Base-by-base conservation (phyloP, 2,888 invertebrate genomes). In the Athetis lepigone region DNA sequence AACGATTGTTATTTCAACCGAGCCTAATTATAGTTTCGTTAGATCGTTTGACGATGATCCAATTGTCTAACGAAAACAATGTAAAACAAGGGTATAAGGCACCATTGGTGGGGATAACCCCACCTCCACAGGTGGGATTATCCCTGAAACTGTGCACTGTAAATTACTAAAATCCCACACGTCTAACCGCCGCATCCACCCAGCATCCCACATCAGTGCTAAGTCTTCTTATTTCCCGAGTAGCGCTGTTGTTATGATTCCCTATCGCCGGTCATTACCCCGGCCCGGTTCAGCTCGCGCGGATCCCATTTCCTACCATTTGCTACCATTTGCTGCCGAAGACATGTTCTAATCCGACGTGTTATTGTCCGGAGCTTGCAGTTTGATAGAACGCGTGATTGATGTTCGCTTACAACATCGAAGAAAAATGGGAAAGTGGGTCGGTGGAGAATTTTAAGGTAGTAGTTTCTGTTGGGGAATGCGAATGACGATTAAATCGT, bases 201-300 rank as follows among this genome's bases (percentile, higher is more conserved):
- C n/a, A 16, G 0, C 27, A 45, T 52, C 59, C 13, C 5, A 29
- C 29, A 4, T 47, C 25, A 7, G 3, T 5, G 6, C 11, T 23
- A 60, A 57, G 75, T 79, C 69, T 76, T 77, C 77, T 84, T 84
- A 83, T 86, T 86, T 82, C 83, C 82, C 66, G 71, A 69, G 69
- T 71, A 67, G 64, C 73, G 75, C 79, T 70, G 83, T 81, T 83
- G 85, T 87, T 84, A 86, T 81, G 84, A 83, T 81, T 80, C 70
- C 58, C 75, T 75, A 77, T 82, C 77, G 72, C 69, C 79, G 76
- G 82, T 80, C 83, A 82, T 83, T 81, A 83, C 79, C 55, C 69
- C 58, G 47, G 70, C 46, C 52, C 46, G 54, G 58, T 55, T 73
- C 60, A 45, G 64, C 60, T 70, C 54, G 57, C 66, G 66, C 69